Evolutionary conservation across 2,113 vertebrate species (phyloP).

Genomic region (Stigmatopora argus): DNA sequence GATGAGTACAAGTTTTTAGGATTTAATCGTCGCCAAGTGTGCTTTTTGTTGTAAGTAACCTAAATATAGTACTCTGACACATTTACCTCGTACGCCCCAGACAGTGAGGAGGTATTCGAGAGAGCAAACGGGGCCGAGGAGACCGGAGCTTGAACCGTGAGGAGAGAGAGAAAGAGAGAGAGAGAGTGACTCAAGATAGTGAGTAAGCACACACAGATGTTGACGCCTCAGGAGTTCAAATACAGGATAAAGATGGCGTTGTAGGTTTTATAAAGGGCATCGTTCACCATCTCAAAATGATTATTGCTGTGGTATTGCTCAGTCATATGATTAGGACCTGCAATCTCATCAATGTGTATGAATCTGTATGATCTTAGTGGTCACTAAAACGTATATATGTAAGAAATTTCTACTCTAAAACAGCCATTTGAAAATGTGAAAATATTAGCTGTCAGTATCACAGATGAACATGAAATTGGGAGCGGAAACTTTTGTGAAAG

Average conservation of each 20-base stretch:
- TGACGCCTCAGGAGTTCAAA: conserved; percentile 13
- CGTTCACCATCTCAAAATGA: not conserved
- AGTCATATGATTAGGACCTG: not conserved
- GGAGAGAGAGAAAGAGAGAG: conserved; percentile 4
- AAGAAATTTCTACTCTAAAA: not conserved
- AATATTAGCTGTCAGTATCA: not conserved
- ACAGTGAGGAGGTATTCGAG: conserved; percentile 11
- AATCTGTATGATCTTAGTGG: not conserved
- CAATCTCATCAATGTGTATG: not conserved
- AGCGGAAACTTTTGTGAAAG: not conserved
- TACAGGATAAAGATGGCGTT: conserved; percentile 3
- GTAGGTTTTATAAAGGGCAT: not conserved
- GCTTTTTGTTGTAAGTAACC: conserved; percentile 39
- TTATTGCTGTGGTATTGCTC: not conserved
- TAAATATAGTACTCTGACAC: conserved; percentile 57
- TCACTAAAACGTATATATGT: not conserved
- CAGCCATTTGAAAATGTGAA: not conserved
- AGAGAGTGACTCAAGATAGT: conserved; percentile 20
- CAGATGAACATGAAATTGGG: not conserved
- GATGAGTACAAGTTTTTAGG: conserved; percentile 31
- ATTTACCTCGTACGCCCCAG: conserved; percentile 52
- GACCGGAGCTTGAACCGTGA: conserved; percentile 26
- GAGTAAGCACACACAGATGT: conserved; percentile 31
- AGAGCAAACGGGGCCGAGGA: conserved; percentile 28
- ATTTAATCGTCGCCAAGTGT: conserved; percentile 35